Evolutionary conservation across 1,140 invertebrate genomes (phyloP).

Genomic region (Heliothis virescens): DNA sequence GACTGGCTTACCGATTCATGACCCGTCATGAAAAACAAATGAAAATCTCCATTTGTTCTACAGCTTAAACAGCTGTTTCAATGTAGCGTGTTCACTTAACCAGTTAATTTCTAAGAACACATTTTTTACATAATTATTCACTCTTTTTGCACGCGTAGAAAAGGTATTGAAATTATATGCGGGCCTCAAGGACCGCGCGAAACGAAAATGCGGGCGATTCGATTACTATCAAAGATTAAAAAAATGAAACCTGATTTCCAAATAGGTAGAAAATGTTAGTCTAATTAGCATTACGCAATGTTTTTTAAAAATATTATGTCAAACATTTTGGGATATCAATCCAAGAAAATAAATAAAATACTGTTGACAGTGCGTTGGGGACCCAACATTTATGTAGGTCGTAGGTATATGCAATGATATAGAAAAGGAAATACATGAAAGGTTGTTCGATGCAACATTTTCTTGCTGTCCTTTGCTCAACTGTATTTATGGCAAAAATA

Average conservation of each 20-base stretch:
- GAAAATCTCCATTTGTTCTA: too few relatives aligned
- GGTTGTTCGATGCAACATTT: too few relatives aligned
- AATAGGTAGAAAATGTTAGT: slow-evolving; percentile 13
- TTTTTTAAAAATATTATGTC: not conserved
- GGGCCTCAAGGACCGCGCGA: not conserved
- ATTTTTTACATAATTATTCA: not conserved
- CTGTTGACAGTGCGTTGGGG: too few relatives aligned
- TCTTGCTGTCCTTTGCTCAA: too few relatives aligned
- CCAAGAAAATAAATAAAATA: too few relatives aligned
- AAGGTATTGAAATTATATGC: slow-evolving; percentile 2
- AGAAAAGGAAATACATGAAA: too few relatives aligned
- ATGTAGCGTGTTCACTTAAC: not conserved
- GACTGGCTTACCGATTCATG: too few relatives aligned
- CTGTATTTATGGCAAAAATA: not conserved
- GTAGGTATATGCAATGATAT: not conserved
- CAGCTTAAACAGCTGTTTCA: slow-evolving; percentile 4
- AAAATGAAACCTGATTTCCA: not conserved
- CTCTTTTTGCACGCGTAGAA: slow-evolving; percentile 18
- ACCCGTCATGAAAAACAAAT: not conserved
- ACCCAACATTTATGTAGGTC: not conserved
- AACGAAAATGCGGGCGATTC: slow-evolving; percentile 21
- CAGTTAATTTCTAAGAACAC: slow-evolving; percentile 3
- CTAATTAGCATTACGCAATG: not conserved
- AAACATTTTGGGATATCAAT: not conserved
- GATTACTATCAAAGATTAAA: slow-evolving; percentile 27